These are phyloP conservation scores for Epizoanthus ramosus DNA, from an alignment of 92 coral and sea anemone genomes.

Conservation along the genomic window DNA sequence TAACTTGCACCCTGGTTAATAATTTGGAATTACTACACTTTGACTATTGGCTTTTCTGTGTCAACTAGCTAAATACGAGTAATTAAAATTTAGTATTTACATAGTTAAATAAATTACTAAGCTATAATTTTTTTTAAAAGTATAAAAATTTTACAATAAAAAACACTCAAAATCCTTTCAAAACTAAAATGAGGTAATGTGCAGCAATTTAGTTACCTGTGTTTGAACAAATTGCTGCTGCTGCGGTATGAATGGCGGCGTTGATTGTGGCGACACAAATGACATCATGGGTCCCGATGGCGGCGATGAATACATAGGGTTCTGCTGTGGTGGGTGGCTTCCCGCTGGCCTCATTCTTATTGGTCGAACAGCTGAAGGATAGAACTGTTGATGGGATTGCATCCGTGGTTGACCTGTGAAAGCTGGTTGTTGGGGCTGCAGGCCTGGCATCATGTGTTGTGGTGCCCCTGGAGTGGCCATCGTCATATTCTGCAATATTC, in stretches of 20 bases:
- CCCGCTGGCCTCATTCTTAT: slow-evolving; percentile 58
- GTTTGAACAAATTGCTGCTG: slow-evolving; percentile 52
- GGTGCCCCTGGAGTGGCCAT: slow-evolving; percentile 20
- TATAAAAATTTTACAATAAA: too few relatives aligned
- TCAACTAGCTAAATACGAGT: too few relatives aligned
- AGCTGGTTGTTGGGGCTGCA: slow-evolving; percentile 45
- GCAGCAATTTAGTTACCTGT: slow-evolving; percentile 30
- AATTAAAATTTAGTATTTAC: too few relatives aligned
- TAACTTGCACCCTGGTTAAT: too few relatives aligned
- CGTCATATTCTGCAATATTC: too few relatives aligned
- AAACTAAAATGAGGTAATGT: background rate
- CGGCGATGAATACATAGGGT: slow-evolving; percentile 79
- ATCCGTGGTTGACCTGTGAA: slow-evolving; percentile 60
- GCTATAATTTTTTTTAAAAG: too few relatives aligned
- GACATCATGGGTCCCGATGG: slow-evolving; percentile 61
- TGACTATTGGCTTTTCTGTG: too few relatives aligned
- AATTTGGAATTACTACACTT: too few relatives aligned
- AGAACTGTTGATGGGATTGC: slow-evolving; percentile 39
- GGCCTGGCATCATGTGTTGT: slow-evolving; percentile 45
- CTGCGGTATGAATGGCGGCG: slow-evolving; percentile 44
- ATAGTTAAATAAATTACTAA: too few relatives aligned
- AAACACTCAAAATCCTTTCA: too few relatives aligned
- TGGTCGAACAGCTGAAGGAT: slow-evolving; percentile 45
- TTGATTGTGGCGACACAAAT: slow-evolving; percentile 45
- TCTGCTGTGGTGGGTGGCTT: slow-evolving; percentile 56